Percentiles rank a stretch among this genome's conserved stretches.
Conservation (phyloP, 2,888 invertebrate genomes). For the Neelides folsomi region DNA sequence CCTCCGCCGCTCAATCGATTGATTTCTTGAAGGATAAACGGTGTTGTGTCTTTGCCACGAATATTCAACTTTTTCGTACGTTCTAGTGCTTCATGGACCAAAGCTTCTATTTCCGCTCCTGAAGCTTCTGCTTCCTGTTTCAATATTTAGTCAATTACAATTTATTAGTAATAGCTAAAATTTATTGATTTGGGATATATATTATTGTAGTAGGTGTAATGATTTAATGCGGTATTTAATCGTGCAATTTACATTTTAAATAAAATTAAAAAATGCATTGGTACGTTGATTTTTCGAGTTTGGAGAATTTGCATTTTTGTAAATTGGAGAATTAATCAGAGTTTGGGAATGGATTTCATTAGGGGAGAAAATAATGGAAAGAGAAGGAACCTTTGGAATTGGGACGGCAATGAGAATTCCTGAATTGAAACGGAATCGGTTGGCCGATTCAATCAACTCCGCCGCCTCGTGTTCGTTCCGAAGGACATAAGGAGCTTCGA, state of each 20-base stretch:
- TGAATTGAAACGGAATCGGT: conserved; percentile 47
- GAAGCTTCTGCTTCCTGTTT: conserved; percentile 37
- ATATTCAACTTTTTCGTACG: conserved; percentile 50
- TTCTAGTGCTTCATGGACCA: conserved; percentile 55
- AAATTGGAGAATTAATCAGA: too few relatives aligned
- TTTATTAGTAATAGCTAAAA: too few relatives aligned
- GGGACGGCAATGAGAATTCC: conserved; percentile 83
- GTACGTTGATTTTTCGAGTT: too few relatives aligned
- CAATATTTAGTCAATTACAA: too few relatives aligned
- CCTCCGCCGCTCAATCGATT: conserved; percentile 64
- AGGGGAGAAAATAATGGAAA: not conserved
- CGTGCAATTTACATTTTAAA: too few relatives aligned
- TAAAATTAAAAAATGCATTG: too few relatives aligned
- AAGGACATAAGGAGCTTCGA: conserved; percentile 56
- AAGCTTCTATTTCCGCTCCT: conserved; percentile 48
- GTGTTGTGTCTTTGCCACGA: conserved; percentile 78
- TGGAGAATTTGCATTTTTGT: too few relatives aligned
- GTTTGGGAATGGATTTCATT: too few relatives aligned
- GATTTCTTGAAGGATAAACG: conserved; percentile 69
- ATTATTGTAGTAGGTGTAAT: too few relatives aligned
- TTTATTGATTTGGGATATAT: too few relatives aligned
- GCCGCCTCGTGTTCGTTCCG: conserved; percentile 55
- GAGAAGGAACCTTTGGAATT: conserved; percentile 51
- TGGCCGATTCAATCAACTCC: conserved; percentile 47
- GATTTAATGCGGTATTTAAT: too few relatives aligned